phyloP scores from a whole-genome alignment of 1,140 invertebrate genomes.

The Heterodera carotae region DNA sequence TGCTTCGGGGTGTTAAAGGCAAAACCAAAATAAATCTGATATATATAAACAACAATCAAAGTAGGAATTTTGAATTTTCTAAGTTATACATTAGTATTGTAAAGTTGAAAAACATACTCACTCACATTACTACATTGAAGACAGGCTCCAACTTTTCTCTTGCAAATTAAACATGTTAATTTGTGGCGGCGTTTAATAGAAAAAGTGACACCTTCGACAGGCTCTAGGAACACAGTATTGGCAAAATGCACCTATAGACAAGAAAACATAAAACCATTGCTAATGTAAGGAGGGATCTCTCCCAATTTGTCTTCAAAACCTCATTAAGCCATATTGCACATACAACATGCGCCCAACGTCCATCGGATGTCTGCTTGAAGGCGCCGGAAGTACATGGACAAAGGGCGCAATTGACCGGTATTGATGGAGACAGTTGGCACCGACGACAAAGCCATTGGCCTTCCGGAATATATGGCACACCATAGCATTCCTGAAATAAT shows the following conservation, averaged over 20 bases:
- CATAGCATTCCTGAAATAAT: constrained; percentile 81
- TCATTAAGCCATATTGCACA: constrained; percentile 99
- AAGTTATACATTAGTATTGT: no score
- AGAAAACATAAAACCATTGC: no score
- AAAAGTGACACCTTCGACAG: constrained; percentile 91
- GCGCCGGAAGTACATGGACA: constrained; percentile 97
- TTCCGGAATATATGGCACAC: constrained; percentile 97
- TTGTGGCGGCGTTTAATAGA: constrained; percentile 93
- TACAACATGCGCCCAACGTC: constrained; percentile 95
- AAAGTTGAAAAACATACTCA: background rate
- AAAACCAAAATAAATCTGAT: no score
- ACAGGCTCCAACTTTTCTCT: constrained; percentile 89
- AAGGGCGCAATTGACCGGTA: constrained; percentile 90
- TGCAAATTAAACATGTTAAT: constrained; percentile 92
- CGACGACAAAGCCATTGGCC: constrained; percentile 94
- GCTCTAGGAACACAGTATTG: constrained; percentile 72
- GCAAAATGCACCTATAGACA: constrained; percentile 52
- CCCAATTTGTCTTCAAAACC: constrained; percentile 56
- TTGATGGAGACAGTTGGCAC: constrained; percentile 90
- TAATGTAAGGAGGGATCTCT: no score
- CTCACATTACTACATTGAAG: constrained; percentile 78
- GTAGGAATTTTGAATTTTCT: no score
- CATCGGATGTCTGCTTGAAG: constrained; percentile 95
- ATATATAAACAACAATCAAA: no score
- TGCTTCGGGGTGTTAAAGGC: no score